These are phyloP conservation scores for Nymphalis c-album DNA, from an alignment of 2,888 invertebrate species.

Conservation along the genomic window DNA sequence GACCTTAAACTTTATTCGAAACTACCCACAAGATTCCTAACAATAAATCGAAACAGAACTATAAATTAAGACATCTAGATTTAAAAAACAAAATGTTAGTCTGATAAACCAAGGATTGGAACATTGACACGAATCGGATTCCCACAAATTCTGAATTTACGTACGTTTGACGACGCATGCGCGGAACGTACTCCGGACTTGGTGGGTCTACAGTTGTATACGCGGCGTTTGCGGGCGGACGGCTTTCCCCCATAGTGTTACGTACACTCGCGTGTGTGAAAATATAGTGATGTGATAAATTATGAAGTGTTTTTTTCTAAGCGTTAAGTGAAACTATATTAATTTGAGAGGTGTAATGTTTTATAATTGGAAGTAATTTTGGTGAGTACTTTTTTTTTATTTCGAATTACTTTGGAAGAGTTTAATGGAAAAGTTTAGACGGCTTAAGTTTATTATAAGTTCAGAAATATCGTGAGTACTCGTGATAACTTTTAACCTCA, in stretches of 20 bases:
- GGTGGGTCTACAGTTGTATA: constrained; percentile 35
- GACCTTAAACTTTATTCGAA: background rate
- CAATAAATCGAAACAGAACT: background rate
- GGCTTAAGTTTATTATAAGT: too few relatives aligned
- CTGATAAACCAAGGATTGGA: constrained; percentile 29
- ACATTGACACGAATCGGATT: constrained; percentile 36
- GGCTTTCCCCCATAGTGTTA: constrained; percentile 12
- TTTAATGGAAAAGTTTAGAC: too few relatives aligned
- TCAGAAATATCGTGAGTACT: too few relatives aligned
- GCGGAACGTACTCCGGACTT: constrained; percentile 20
- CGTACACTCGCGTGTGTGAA: constrained; percentile 32
- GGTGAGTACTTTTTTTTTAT: constrained; percentile 29
- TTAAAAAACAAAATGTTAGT: background rate
- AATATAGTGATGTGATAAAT: constrained; percentile 38
- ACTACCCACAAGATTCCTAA: background rate
- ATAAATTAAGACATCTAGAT: background rate
- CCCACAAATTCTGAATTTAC: constrained; percentile 36
- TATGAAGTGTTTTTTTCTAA: constrained; percentile 34
- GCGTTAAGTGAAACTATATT: constrained; percentile 34
- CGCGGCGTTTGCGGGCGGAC: constrained; percentile 25
- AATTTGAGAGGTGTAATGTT: constrained; percentile 30
- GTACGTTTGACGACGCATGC: constrained; percentile 35
- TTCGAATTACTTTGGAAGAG: background rate
- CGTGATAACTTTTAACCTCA: too few relatives aligned
- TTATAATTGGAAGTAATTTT: constrained; percentile 31